Evolutionary conservation across 2,113 vertebrate species (phyloP), one percentile per base, ranked within the genome.

Genomic region (Halichoeres trimaculatus): DNA sequence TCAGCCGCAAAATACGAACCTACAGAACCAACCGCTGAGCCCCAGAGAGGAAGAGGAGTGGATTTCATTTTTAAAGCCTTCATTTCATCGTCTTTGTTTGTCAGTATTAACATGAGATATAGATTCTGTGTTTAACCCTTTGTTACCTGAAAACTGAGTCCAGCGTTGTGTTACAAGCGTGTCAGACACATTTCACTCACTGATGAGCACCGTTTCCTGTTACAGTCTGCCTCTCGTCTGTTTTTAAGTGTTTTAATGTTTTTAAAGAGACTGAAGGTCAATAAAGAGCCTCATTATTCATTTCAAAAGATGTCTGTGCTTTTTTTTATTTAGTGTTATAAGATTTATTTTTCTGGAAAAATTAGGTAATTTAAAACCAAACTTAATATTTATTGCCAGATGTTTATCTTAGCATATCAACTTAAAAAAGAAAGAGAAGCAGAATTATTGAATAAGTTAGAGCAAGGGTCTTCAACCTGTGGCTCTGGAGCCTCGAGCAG

Each of bases 1-100:
- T 95, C 53, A 95, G 94, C 81, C 91, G 89, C 66, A 93, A 92
- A 83, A 92, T 95, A 40, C 88, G 68, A 53, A 73, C 73, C 0
- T 83, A 86, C 78, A 48, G 71, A 16, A 62, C 38, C 52, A 52
- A 60, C 9, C 76, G 9, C 58, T 92, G 81, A 85, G 58, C 62
- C 5, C 0, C 2, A 30, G 30, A 30, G 0, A 19, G 1, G 22
- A 55, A 26, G n/a, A 48, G 10, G 50, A 24, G 20, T 19, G 58
- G 3, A 7, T 22, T 30, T 48, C 55, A 30, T 17, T 6, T 16
- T 13, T 24, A 60, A 38, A 40, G 24, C 10, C 56, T 20, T 9
- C 1, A 10, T 2, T 22, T 13, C 40, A 0, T 16, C 5, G 41
- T 17, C 41, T 17, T 2, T 14, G 20, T 58, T 59, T 1, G 43